Evolutionary conservation across 2,113 vertebrate genomes (phyloP).

Genomic region (Nibea coibor): DNA sequence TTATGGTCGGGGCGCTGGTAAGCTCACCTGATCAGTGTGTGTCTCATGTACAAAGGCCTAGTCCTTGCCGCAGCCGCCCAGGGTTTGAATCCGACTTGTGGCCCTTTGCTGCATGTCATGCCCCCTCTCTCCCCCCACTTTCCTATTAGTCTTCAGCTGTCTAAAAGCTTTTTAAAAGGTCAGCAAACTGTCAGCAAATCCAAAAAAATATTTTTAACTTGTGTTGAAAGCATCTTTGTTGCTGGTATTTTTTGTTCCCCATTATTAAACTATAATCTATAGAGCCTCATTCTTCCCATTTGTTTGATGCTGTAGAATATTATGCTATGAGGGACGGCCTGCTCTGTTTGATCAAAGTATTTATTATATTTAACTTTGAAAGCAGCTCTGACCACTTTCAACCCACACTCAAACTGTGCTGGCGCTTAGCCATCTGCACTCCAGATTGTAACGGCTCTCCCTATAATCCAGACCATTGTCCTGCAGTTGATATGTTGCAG

Average conservation of each 20-base stretch:
- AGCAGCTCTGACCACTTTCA: slow-evolving; percentile 17
- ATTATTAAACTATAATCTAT: background rate
- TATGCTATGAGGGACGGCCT: background rate
- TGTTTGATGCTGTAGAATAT: slow-evolving; percentile 3
- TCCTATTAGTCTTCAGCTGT: too few species aligned
- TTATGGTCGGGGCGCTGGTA: background rate
- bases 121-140: too few species aligned
- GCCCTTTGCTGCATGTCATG: too few species aligned
- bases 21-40: too few species aligned
- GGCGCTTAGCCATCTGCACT: background rate
- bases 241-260: background rate
- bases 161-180: too few species aligned
- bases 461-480: slow-evolving; percentile 43
- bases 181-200: too few species aligned
- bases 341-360: background rate
- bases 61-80: too few species aligned
- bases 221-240: background rate
- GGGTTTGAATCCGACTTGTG: too few species aligned
- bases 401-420: background rate
- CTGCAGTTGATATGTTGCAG: slow-evolving; percentile 29
- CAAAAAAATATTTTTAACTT: background rate
- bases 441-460: slow-evolving; percentile 22
- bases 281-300: background rate
- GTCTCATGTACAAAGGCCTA: too few species aligned
- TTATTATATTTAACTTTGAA: background rate